Conservation (phyloP, 2,888 invertebrate genomes). For the Watsonalla cultraria region DNA sequence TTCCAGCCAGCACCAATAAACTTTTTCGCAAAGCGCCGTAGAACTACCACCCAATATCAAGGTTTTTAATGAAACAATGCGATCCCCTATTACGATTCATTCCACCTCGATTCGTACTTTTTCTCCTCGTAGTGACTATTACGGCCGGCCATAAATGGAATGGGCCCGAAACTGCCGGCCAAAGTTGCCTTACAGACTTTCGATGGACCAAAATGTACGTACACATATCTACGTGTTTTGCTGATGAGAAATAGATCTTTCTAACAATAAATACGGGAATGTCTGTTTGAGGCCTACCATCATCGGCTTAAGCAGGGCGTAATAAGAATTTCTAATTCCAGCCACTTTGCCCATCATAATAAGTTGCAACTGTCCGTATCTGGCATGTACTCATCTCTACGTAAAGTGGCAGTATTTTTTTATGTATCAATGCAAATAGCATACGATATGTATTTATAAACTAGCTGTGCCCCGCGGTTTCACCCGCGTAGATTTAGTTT, state of each 20-base stretch:
- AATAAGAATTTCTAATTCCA: too few relatives aligned
- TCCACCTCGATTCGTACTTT: slow-evolving; percentile 41
- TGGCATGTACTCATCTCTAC: too few relatives aligned
- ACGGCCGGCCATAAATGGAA: slow-evolving; percentile 55
- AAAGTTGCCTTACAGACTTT: slow-evolving; percentile 48
- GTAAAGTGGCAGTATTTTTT: too few relatives aligned
- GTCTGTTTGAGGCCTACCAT: too few relatives aligned
- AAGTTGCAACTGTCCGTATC: too few relatives aligned
- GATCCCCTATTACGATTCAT: slow-evolving; percentile 46
- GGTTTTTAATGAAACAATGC: slow-evolving; percentile 53
- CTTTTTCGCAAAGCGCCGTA: slow-evolving; percentile 1
- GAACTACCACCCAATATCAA: slow-evolving; percentile 11
- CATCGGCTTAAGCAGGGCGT: too few relatives aligned
- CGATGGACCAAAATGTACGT: slow-evolving; percentile 32
- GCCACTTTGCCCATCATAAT: too few relatives aligned
- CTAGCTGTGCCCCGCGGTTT: too few relatives aligned
- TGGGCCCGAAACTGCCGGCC: slow-evolving; percentile 44
- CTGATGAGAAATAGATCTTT: background rate
- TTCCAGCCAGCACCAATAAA: background rate
- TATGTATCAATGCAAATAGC: too few relatives aligned
- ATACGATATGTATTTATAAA: too few relatives aligned
- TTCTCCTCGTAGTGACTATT: slow-evolving; percentile 46
- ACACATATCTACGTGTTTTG: slow-evolving; percentile 4
- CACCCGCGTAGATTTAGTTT: too few relatives aligned
- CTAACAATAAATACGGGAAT: background rate